Evolutionary conservation across 1,140 invertebrate genomes (phyloP).

Genomic region (Antheraea pernyi): DNA sequence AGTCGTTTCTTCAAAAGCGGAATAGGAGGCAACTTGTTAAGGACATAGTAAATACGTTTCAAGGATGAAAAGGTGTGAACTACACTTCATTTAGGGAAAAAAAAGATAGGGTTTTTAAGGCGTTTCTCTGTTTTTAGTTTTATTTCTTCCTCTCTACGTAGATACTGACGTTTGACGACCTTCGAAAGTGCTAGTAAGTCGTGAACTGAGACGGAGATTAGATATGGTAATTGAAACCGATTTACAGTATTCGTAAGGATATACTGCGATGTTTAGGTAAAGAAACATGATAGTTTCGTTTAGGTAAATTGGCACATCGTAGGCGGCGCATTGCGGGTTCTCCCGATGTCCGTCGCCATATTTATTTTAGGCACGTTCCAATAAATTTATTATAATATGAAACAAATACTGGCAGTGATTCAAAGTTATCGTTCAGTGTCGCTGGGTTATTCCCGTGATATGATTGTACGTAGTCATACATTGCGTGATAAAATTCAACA

Average conservation of each 20-base stretch:
- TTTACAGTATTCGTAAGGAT: background rate
- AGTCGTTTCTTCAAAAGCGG: too few species aligned
- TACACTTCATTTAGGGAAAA: too few species aligned
- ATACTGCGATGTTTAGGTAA: background rate
- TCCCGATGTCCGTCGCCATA: background rate
- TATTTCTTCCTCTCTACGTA: too few species aligned
- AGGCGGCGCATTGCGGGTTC: background rate
- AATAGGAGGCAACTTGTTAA: too few species aligned
- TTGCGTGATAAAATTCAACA: background rate
- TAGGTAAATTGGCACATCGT: background rate
- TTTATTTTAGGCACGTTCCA: background rate
- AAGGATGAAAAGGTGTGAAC: too few species aligned
- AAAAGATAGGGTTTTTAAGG: too few species aligned
- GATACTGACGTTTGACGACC: too few species aligned
- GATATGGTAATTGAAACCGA: background rate
- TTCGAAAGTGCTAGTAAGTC: background rate
- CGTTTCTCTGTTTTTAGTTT: too few species aligned
- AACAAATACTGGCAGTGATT: background rate
- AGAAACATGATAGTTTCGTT: background rate
- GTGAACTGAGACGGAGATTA: background rate
- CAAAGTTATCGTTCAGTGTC: background rate
- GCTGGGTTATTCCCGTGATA: background rate
- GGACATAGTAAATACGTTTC: too few species aligned
- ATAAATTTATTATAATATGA: background rate
- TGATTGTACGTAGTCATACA: background rate